A percentile compares a stretch with the other conserved stretches of the same genome.
These are phyloP conservation scores for Whitmania pigra DNA, from an alignment of 1,140 invertebrate genomes.

Conservation along the genomic window DNA sequence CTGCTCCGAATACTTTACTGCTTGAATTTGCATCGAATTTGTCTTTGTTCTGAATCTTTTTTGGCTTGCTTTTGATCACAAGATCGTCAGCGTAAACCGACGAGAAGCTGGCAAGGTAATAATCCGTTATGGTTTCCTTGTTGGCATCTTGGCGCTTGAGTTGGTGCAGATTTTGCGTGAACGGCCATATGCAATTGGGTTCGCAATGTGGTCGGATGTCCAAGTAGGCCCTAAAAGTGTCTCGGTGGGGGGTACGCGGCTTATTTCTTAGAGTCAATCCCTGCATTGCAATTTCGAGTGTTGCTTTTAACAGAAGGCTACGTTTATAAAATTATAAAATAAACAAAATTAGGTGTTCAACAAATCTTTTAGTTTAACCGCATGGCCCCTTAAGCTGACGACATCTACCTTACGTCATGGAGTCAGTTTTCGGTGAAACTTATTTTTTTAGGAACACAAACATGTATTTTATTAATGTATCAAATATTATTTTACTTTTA, in stretches of 20 bases:
- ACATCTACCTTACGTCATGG: too few relatives aligned
- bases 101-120: neutral
- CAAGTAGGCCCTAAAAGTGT: neutral
- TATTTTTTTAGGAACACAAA: too few relatives aligned
- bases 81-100: neutral
- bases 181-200: conserved; percentile 7
- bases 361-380: too few relatives aligned
- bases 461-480: too few relatives aligned
- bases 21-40: neutral
- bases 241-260: neutral
- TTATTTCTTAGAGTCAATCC: neutral
- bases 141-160: conserved; percentile 7
- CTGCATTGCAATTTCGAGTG: too few relatives aligned
- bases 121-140: conserved; percentile 1
- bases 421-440: too few relatives aligned
- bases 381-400: too few relatives aligned
- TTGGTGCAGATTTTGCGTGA: neutral
- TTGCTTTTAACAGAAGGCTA: too few relatives aligned
- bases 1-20: neutral
- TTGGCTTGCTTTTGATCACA: neutral
- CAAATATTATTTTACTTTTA: too few relatives aligned
- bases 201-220: neutral
- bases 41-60: neutral
- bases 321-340: too few relatives aligned
- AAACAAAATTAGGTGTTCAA: too few relatives aligned